Evolutionary conservation across 2,888 invertebrate species (phyloP), one percentile per base, ranked within the genome.

Genomic region (Drosophila merina): DNA sequence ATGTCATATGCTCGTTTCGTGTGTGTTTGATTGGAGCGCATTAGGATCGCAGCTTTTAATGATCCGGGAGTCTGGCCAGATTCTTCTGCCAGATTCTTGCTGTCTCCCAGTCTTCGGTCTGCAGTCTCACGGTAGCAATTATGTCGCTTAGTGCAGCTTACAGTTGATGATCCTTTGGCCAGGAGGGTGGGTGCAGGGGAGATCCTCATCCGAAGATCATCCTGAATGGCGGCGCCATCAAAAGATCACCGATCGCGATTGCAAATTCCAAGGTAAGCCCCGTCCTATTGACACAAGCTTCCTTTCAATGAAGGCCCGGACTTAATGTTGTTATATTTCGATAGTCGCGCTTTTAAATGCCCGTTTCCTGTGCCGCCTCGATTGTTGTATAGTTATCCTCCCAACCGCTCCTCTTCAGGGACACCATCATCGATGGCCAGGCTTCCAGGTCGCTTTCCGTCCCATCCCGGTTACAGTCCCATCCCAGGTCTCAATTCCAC

Each of bases 1-100:
- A 90, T 90, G 90, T 90, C 90, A 90, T 91, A 90, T 74, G 90
- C 90, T 90, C 90, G 89, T 90, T 90, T 90, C 68, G 84, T 82
- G 82, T 85, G 84, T 86, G 89, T 85, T 89, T 82, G 88, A 89
- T 89, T 89, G 88, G 82, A 83, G 78, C 86, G 88, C 88, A 88
- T 86, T 86, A 82, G 84, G 80, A 78, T 71, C 72, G 87, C 79
- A 64, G 67, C 69, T 63, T 79, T 73, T 88, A 88, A 88, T 83
- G 81, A 49, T 83, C 76, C 75, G 64, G 63, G 72, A 55, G 59
- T 60, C 49, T 62, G 63, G 59, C 44, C 44, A 44, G 31, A 57
- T 6, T 12, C 57, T 14, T 33, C 42, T 30, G 36, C 0, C 36
- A 36, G 25, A 38, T 12, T 25, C 44, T 12, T 45, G 54, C 9